These are phyloP conservation scores for Drosophila histrio DNA, from an alignment of 2,888 invertebrate genomes.

Conservation along the genomic window DNA sequence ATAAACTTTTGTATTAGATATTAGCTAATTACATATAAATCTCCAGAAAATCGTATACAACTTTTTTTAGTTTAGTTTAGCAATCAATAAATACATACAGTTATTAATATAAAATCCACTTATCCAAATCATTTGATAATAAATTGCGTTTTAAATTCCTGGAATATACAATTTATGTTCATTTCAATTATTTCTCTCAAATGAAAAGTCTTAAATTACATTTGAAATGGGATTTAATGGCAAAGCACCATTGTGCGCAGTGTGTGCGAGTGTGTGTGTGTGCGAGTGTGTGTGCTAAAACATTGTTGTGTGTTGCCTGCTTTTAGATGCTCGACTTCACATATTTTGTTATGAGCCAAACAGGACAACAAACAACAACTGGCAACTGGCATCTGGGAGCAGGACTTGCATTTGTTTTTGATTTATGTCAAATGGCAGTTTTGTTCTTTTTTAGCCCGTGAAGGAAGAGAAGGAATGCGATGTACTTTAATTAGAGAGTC, in stretches of 20 bases:
- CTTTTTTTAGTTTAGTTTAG: not conserved
- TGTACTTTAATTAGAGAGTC: not conserved
- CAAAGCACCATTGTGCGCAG: not conserved
- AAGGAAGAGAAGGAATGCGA: too few relatives aligned
- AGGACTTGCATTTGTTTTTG: constrained; percentile 19
- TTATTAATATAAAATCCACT: too few relatives aligned
- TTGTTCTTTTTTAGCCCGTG: too few relatives aligned
- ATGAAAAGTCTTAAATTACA: constrained; percentile 6
- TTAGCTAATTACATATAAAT: too few relatives aligned
- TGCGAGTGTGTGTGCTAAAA: not conserved
- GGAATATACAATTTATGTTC: not conserved
- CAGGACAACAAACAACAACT: not conserved
- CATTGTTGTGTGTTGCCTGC: constrained; percentile 12
- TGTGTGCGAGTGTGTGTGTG: not conserved
- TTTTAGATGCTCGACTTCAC: constrained; percentile 16
- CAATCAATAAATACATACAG: too few relatives aligned
- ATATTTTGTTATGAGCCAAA: constrained; percentile 2
- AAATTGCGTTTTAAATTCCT: not conserved
- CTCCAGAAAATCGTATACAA: too few relatives aligned
- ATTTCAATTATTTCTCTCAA: constrained; percentile 2
- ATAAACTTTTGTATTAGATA: too few relatives aligned
- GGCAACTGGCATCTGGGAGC: not conserved
- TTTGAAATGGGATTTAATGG: constrained; percentile 12
- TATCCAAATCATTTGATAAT: too few relatives aligned
- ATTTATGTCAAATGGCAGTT: constrained; percentile 23